Conservation (phyloP, 2,888 invertebrate genomes). For the Hydropsyche betteni region DNA sequence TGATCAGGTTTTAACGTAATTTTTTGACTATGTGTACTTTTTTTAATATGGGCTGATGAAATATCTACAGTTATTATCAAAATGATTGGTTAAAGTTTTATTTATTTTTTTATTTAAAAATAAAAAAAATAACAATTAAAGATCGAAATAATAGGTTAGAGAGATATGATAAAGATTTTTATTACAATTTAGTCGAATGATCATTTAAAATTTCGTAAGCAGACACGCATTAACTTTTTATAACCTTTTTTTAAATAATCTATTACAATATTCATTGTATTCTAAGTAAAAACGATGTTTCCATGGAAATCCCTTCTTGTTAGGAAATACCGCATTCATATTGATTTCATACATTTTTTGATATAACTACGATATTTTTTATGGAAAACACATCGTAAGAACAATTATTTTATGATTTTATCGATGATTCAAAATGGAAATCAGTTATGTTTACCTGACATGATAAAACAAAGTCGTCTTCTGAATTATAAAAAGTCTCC, state of each 20-base stretch:
- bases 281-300: background rate
- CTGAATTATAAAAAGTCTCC: too few relatives aligned
- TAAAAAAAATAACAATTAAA: too few relatives aligned
- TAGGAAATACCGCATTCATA: background rate
- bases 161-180: too few relatives aligned
- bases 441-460: constrained; percentile 9
- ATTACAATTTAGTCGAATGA: too few relatives aligned
- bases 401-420: background rate
- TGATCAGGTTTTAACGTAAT: too few relatives aligned
- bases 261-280: background rate
- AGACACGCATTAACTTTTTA: too few relatives aligned
- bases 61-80: too few relatives aligned
- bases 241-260: too few relatives aligned
- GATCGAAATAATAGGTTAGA: too few relatives aligned
- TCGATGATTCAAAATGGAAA: background rate
- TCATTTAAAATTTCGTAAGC: too few relatives aligned
- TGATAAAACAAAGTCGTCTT: background rate
- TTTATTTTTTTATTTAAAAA: background rate
- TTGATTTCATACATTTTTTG: background rate
- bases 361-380: background rate
- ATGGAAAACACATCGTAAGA: background rate
- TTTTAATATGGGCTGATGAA: background rate
- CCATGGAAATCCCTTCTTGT: background rate
- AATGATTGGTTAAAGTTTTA: too few relatives aligned
- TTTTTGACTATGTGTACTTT: background rate